Evolutionary conservation across 1,140 invertebrate species (phyloP).

Genomic region (Oryzaephilus surinamensis): DNA sequence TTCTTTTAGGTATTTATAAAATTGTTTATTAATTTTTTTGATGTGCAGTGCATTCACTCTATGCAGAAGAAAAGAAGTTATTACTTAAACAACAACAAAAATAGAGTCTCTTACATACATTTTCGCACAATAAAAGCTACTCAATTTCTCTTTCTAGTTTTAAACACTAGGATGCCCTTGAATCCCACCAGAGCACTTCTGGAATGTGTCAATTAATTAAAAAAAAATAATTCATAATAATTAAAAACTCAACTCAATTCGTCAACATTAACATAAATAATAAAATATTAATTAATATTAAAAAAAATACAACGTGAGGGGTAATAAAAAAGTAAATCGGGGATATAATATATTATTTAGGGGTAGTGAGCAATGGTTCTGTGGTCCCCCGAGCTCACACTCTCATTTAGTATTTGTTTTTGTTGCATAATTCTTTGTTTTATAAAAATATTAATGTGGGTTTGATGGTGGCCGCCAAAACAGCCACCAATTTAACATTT

Average conservation of each 20-base stretch:
- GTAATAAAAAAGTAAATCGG: neutral
- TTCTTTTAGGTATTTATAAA: too few relatives aligned
- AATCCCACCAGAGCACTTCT: conserved; percentile 37
- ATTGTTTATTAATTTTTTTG: neutral
- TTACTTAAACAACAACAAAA: too few relatives aligned
- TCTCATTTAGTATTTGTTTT: neutral
- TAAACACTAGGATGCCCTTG: conserved; percentile 36
- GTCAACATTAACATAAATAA: neutral
- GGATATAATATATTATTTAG: too few relatives aligned
- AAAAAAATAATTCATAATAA: too few relatives aligned
- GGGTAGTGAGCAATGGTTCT: too few relatives aligned
- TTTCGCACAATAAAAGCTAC: conserved; percentile 13
- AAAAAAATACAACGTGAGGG: too few relatives aligned
- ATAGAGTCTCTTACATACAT: conserved; percentile 4
- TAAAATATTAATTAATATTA: neutral
- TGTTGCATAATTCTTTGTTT: conserved; percentile 8
- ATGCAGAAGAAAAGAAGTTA: too few relatives aligned
- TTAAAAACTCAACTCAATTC: neutral
- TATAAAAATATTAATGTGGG: conserved; percentile 26
- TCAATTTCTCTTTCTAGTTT: too few relatives aligned
- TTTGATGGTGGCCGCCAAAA: conserved; percentile 18
- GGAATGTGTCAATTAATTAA: conserved; percentile 30
- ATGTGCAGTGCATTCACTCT: conserved; percentile 1
- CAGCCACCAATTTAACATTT: too few relatives aligned
- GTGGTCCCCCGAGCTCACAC: conserved; percentile 14